These are phyloP conservation scores for Philhelius pedissequus DNA, from an alignment of 2,888 invertebrate species.

Conservation along the genomic window DNA sequence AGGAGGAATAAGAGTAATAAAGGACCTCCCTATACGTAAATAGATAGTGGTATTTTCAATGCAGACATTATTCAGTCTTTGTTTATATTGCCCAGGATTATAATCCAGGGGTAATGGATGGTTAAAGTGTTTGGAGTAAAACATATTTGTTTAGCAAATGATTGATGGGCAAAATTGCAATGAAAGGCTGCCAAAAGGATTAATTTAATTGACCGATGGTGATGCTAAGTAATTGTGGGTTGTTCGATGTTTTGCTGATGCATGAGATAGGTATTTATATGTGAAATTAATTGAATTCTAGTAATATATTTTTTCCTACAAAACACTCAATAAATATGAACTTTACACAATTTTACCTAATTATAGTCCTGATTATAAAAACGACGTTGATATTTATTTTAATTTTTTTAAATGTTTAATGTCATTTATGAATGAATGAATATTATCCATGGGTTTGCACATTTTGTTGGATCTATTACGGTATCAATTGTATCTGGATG, in stretches of 20 bases:
- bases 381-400: too few species aligned
- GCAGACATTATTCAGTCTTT: slow-evolving; percentile 46
- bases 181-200: slow-evolving; percentile 2
- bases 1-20: not conserved
- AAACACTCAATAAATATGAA: too few species aligned
- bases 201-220: slow-evolving; percentile 31
- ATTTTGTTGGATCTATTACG: too few species aligned
- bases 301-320: too few species aligned
- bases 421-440: too few species aligned
- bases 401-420: too few species aligned
- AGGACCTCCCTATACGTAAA: not conserved
- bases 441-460: too few species aligned
- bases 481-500: too few species aligned
- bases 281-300: too few species aligned
- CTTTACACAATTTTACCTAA: too few species aligned
- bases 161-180: slow-evolving; percentile 26
- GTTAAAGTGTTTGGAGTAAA: slow-evolving; percentile 2
- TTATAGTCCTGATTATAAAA: too few species aligned
- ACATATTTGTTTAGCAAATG: slow-evolving; percentile 48
- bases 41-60: not conserved
- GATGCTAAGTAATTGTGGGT: not conserved
- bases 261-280: too few species aligned
- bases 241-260: not conserved
- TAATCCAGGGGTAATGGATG: slow-evolving; percentile 43
- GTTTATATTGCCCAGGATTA: slow-evolving; percentile 44